Conservation (phyloP, 2,113 vertebrate genomes). For the Corythornis cristatus region DNA sequence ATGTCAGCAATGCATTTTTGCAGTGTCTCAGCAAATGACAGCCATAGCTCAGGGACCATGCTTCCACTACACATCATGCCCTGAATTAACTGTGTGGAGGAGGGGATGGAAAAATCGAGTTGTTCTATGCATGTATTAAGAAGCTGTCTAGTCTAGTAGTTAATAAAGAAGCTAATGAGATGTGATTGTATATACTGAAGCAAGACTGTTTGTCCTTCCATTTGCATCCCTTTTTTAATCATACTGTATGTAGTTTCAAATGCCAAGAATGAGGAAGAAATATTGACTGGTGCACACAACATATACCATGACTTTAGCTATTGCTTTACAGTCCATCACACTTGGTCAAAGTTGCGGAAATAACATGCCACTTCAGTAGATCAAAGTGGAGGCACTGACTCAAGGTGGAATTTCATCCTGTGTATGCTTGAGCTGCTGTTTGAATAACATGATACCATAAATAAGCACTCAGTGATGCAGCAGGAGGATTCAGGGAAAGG, state of each 20-base stretch:
- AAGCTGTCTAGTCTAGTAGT: not conserved
- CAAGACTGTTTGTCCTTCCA: slow-evolving; percentile 5
- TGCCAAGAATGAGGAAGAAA: slow-evolving; percentile 33
- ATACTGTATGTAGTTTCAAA: not conserved
- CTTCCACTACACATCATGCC: not conserved
- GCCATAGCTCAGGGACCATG: not conserved
- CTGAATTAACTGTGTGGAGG: not conserved
- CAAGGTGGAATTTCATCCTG: slow-evolving; percentile 53
- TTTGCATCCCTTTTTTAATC: slow-evolving; percentile 26
- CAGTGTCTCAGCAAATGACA: slow-evolving; percentile 47
- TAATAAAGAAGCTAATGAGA: slow-evolving; percentile 1
- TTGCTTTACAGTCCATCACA: slow-evolving; percentile 44
- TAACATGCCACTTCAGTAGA: not conserved
- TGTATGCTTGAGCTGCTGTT: slow-evolving; percentile 33
- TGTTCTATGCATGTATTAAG: slow-evolving; percentile 14
- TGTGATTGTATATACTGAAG: slow-evolving; percentile 24
- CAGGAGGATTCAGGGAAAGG: not conserved
- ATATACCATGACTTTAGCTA: slow-evolving; percentile 15
- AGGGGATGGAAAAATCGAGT: slow-evolving; percentile 31
- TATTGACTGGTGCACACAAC: not conserved
- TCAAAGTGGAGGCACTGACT: slow-evolving; percentile 37
- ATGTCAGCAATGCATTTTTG: slow-evolving; percentile 48
- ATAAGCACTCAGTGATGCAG: slow-evolving; percentile 8
- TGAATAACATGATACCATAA: not conserved
- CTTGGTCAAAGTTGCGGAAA: slow-evolving; percentile 18